Evolutionary conservation across 2,797 vertebrate species (phyloP).

Genomic region (Tragelaphus oryx): DNA sequence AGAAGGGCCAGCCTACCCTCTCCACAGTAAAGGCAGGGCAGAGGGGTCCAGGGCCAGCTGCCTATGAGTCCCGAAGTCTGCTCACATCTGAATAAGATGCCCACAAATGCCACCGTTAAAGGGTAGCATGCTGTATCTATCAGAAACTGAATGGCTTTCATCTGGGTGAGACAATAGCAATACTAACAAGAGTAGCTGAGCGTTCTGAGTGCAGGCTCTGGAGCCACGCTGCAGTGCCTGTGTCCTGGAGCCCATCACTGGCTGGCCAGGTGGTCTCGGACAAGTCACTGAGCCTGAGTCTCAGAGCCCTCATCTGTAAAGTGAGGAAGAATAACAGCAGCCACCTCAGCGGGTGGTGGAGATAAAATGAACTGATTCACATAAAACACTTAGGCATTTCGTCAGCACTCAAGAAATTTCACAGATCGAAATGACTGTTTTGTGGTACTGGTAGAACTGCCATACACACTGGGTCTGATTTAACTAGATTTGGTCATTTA

Average conservation of each 20-base stretch:
- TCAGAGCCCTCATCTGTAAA: background rate
- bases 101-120: background rate
- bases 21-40: background rate
- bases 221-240: accelerated
- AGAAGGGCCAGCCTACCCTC: too few relatives aligned
- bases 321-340: background rate
- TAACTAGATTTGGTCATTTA: background rate
- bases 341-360: background rate
- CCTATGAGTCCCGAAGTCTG: background rate
- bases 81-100: background rate
- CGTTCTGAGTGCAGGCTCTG: accelerated
- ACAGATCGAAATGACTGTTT: background rate
- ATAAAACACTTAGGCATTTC: background rate
- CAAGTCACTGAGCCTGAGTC: background rate
- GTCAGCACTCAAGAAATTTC: background rate
- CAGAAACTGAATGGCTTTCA: background rate
- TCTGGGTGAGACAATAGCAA: background rate
- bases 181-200: background rate
- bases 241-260: background rate
- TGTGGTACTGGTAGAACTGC: background rate
- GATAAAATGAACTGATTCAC: background rate
- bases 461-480: background rate
- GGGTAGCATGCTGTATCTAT: background rate
- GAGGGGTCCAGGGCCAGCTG: background rate
- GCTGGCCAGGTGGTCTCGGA: background rate